Base-by-base conservation (phyloP, 2,888 invertebrate species). In the Phymatocera aterrima region DNA sequence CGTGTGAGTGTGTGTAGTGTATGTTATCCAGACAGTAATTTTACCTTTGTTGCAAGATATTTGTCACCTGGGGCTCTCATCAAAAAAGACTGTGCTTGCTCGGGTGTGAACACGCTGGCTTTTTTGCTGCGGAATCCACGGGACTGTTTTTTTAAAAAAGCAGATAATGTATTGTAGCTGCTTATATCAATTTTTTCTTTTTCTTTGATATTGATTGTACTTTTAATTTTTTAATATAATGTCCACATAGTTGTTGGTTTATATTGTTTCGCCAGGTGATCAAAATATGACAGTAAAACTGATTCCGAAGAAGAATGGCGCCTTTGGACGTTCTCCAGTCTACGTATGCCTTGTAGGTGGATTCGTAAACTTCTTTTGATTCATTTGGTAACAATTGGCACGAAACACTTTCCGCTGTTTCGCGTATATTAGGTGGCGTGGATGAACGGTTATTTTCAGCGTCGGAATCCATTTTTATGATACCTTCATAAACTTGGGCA, bases 41-140 rank as follows among this genome's bases (percentile, higher is more conserved):
- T 78, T 54, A 64, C 46, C 60, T 46, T 83, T 40, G 77, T 78
- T 40, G 72, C 61, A 12, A 82, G 61, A 80, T 81, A 80, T 72
- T 80, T 78, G 61, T 64, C 48, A 70, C 82, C 79, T 12, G 82
- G 79, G 8, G 82, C 82, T 18, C 77, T 61, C 21, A 61, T 65
- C 24, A 82, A n/a, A 72, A 82, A 82, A 37, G 46, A 48, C 48
- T 79, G 77, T 12, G 84, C 78, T 78, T 85, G 80, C 43, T 82
- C 79, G 48, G 80, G 80, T 12, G 83, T 82, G 43, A 85, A 86
- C 2, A 65, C 79, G 80, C 80, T 80, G 12, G 85, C 77, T 78
- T 84, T 84, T 77, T 84, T 84, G 70, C 82, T 68, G 72, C 43
- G 28, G 79, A 83, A 84, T 31, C 84, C 84, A 43, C 80, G 79